phyloP scores from a whole-genome alignment of 2,113 vertebrate genomes.

The Macaca mulatta region DNA sequence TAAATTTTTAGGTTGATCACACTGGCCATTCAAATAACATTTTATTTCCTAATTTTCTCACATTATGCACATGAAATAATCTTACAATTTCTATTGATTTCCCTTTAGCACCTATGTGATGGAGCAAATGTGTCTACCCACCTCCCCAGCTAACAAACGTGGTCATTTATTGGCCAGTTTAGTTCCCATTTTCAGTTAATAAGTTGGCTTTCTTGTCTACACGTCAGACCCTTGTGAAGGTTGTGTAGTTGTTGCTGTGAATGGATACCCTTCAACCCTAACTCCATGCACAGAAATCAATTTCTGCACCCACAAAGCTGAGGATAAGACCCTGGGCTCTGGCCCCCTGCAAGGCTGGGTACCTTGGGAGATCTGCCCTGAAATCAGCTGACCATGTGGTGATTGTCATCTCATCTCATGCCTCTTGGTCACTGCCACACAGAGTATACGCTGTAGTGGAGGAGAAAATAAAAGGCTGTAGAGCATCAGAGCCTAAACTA shows the following conservation, averaged over 20 bases:
- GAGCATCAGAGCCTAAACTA: not conserved
- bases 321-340: rapidly evolving
- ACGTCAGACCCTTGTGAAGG: not conserved
- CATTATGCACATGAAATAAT: not conserved
- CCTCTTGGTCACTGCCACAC: not conserved
- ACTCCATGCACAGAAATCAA: rapidly evolving
- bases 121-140: not conserved
- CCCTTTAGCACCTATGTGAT: not conserved
- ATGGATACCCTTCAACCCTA: not conserved
- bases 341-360: not conserved
- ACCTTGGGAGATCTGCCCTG: not conserved
- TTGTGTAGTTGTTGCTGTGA: not conserved
- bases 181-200: not conserved
- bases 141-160: not conserved
- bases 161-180: not conserved
- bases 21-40: not conserved
- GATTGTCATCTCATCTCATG: rapidly evolving
- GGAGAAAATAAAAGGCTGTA: not conserved
- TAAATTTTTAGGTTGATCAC: not conserved
- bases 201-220: not conserved
- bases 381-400: not conserved
- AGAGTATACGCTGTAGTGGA: not conserved
- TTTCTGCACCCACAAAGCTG: not conserved
- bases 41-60: not conserved
- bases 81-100: not conserved